These are phyloP conservation scores for Molanna angustata DNA, from an alignment of 2,888 invertebrate species.

Conservation along the genomic window DNA sequence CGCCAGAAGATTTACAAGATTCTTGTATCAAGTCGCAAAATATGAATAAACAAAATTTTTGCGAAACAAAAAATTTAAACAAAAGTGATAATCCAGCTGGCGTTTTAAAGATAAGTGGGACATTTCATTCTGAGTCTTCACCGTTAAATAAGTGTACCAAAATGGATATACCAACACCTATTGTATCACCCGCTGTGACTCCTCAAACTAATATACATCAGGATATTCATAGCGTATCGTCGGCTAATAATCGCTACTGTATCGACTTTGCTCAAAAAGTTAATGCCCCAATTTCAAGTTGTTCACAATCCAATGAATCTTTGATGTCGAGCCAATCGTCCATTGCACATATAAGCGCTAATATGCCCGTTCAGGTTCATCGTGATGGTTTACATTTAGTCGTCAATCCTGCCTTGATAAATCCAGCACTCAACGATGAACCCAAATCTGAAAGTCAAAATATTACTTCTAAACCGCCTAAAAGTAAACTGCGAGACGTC, in stretches of 20 bases:
- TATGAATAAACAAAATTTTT: constrained; percentile 10
- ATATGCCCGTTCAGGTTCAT: constrained; percentile 19
- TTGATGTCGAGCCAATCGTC: constrained; percentile 2
- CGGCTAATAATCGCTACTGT: constrained; percentile 11
- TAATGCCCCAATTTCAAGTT: constrained; percentile 12
- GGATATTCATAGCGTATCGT: constrained; percentile 3
- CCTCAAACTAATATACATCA: constrained; percentile 11
- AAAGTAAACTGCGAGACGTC: constrained; percentile 50
- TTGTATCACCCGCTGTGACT: constrained; percentile 44
- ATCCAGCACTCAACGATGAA: constrained; percentile 25
- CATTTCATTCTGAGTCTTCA: constrained; percentile 30
- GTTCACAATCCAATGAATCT: constrained; percentile 11
- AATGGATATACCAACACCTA: constrained; percentile 52
- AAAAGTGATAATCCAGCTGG: constrained; percentile 18
- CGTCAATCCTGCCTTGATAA: constrained; percentile 20
- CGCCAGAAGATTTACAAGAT: constrained; percentile 8
- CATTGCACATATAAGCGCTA: constrained; percentile 6
- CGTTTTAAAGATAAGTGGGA: constrained; percentile 24
- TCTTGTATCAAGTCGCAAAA: constrained; percentile 19
- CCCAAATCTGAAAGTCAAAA: constrained; percentile 42
- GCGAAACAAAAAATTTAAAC: constrained; percentile 10
- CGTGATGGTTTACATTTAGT: constrained; percentile 23
- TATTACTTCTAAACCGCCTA: constrained; percentile 40
- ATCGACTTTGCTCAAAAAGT: constrained; percentile 21
- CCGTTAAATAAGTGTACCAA: constrained; percentile 48